Evolutionary conservation across 2,888 invertebrate genomes (phyloP).

Genomic region (Ornithoptera alexandrae): DNA sequence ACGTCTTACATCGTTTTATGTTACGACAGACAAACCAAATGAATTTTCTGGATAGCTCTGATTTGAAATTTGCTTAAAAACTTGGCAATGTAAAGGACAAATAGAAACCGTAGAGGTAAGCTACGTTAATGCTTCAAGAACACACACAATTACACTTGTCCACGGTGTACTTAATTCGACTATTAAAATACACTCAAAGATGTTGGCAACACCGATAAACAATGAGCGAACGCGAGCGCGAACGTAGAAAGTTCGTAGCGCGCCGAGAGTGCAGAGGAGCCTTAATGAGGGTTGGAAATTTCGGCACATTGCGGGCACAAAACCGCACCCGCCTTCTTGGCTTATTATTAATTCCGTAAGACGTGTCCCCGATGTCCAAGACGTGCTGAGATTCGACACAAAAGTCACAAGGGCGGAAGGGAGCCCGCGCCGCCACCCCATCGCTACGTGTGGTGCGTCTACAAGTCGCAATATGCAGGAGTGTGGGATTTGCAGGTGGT

Average conservation of each 20-base stretch:
- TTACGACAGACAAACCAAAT: too few species aligned
- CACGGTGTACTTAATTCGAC: conserved; percentile 70
- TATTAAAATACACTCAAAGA: conserved; percentile 73
- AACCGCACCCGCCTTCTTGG: conserved; percentile 77
- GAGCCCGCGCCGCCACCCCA: conserved; percentile 41
- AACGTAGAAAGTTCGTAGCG: conserved; percentile 70
- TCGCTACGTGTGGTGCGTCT: conserved; percentile 66
- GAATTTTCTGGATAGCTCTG: too few species aligned
- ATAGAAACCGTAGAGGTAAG: too few species aligned
- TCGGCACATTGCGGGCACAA: conserved; percentile 73
- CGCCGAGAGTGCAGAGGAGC: conserved; percentile 75
- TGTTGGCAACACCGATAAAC: conserved; percentile 75
- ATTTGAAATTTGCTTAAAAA: too few species aligned
- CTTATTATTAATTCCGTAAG: conserved; percentile 82
- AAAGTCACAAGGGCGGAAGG: conserved; percentile 77
- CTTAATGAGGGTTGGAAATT: conserved; percentile 79
- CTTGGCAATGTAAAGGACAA: too few species aligned
- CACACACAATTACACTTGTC: conserved; percentile 46
- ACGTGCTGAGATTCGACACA: conserved; percentile 80
- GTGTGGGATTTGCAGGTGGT: conserved; percentile 77
- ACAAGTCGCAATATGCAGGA: conserved; percentile 54
- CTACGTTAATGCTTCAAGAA: not conserved
- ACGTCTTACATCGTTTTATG: too few species aligned
- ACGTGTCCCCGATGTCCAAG: conserved; percentile 81
- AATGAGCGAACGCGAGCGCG: conserved; percentile 67